Evolutionary conservation across 2,888 invertebrate genomes (phyloP).

Genomic region (Drosophila paranaensis): DNA sequence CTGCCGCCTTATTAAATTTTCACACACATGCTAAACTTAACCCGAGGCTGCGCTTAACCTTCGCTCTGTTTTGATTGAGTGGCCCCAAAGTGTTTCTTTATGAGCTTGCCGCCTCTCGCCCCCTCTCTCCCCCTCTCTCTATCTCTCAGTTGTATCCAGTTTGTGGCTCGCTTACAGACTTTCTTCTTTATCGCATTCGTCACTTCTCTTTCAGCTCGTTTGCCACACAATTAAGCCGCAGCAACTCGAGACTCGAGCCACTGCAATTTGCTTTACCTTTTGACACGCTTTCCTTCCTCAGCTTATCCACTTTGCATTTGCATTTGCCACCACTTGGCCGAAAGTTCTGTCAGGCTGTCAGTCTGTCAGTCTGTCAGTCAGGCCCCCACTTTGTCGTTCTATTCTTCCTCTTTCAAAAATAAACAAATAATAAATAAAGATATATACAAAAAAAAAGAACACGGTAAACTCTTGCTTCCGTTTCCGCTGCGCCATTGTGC

Average conservation of each 20-base stretch:
- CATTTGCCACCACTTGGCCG: slow-evolving; percentile 29
- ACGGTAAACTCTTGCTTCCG: slow-evolving; percentile 74
- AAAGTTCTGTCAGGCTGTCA: slow-evolving; percentile 13
- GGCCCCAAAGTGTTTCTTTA: slow-evolving; percentile 72
- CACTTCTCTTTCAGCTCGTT: slow-evolving; percentile 35
- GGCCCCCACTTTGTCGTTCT: slow-evolving; percentile 8
- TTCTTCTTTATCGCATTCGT: slow-evolving; percentile 31
- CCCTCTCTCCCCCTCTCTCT: background rate
- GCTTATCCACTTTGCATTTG: slow-evolving; percentile 44
- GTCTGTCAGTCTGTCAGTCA: background rate
- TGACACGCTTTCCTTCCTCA: slow-evolving; percentile 46
- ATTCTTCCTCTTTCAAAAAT: slow-evolving; percentile 15
- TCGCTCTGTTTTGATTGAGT: slow-evolving; percentile 78
- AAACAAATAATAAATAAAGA: slow-evolving; percentile 37
- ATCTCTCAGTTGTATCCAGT: slow-evolving; percentile 10
- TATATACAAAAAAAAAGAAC: slow-evolving; percentile 30
- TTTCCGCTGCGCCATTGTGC: slow-evolving; percentile 80
- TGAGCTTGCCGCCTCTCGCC: slow-evolving; percentile 32
- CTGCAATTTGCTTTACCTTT: slow-evolving; percentile 53
- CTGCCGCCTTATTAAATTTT: slow-evolving; percentile 73
- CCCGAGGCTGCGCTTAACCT: slow-evolving; percentile 77
- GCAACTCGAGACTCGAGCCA: slow-evolving; percentile 43
- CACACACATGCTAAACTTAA: slow-evolving; percentile 79
- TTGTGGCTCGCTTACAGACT: slow-evolving; percentile 32
- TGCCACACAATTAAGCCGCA: slow-evolving; percentile 53